Conservation (phyloP, 2,888 invertebrate species). For the Apamea monoglypha region DNA sequence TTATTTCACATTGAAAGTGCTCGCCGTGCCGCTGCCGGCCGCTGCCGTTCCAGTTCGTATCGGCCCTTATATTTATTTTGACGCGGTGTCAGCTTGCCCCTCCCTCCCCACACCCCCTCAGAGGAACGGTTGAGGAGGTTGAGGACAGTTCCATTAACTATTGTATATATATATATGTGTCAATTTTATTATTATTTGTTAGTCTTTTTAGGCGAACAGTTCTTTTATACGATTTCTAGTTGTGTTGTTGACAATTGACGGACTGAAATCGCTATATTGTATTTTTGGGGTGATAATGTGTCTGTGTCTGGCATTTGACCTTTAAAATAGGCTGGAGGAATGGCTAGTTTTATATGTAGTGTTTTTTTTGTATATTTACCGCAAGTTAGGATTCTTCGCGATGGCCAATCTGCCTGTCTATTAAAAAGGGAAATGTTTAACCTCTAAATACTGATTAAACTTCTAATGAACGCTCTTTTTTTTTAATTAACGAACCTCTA, state of each 20-base stretch:
- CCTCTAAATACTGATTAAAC: background rate
- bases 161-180: constrained; percentile 16
- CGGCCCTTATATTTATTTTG: constrained; percentile 54
- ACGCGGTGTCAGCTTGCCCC: constrained; percentile 54
- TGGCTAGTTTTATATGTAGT: background rate
- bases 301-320: constrained; percentile 1
- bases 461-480: background rate
- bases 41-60: too few species aligned
- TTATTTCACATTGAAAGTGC: too few species aligned
- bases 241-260: constrained; percentile 7
- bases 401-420: background rate
- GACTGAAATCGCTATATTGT: background rate
- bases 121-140: background rate
- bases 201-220: background rate
- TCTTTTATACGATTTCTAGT: constrained; percentile 29
- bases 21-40: too few species aligned
- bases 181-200: constrained; percentile 16
- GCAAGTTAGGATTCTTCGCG: background rate
- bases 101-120: background rate
- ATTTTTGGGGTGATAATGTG: background rate
- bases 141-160: constrained; percentile 50
- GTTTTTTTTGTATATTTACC: background rate
- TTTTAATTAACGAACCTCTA: background rate
- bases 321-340: background rate
- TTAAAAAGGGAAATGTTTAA: background rate